Conservation (phyloP, 2,797 vertebrate species). For the Spinus olivaceus region DNA sequence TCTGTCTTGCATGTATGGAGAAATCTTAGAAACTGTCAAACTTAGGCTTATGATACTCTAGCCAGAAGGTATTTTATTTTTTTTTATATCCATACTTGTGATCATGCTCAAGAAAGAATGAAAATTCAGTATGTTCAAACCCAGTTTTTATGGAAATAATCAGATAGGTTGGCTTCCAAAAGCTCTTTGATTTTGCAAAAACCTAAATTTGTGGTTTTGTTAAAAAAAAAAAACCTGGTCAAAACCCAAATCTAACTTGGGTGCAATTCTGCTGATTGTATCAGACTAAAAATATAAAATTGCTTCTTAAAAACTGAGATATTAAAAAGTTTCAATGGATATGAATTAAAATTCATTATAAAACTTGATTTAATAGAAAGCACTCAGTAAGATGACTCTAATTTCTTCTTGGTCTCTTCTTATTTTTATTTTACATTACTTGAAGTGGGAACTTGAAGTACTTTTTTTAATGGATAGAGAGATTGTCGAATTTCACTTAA, state of each 20-base stretch:
- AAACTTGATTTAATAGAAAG: conserved; percentile 17
- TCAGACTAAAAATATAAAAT: neutral
- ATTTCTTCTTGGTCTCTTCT: conserved; percentile 6
- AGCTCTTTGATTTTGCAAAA: neutral
- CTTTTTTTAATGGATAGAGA: conserved; percentile 40
- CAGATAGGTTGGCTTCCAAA: neutral
- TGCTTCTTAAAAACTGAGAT: neutral
- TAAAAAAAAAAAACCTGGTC: neutral
- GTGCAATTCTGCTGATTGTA: neutral
- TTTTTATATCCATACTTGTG: neutral
- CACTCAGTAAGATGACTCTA: neutral
- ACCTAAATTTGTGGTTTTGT: too few species aligned
- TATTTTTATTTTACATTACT: conserved; percentile 45
- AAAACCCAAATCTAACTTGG: neutral
- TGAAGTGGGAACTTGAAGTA: conserved; percentile 46
- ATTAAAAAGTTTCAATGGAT: neutral
- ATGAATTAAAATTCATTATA: conserved; percentile 17
- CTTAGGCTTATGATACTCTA: neutral
- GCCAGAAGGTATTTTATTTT: neutral
- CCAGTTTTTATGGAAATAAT: neutral
- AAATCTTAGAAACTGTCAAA: neutral
- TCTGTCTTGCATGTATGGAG: neutral
- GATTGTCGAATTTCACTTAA: conserved; percentile 37
- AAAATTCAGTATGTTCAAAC: neutral
- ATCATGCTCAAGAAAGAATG: neutral